Base-by-base conservation (phyloP, 2,113 vertebrate species). In the Pipa parva region DNA sequence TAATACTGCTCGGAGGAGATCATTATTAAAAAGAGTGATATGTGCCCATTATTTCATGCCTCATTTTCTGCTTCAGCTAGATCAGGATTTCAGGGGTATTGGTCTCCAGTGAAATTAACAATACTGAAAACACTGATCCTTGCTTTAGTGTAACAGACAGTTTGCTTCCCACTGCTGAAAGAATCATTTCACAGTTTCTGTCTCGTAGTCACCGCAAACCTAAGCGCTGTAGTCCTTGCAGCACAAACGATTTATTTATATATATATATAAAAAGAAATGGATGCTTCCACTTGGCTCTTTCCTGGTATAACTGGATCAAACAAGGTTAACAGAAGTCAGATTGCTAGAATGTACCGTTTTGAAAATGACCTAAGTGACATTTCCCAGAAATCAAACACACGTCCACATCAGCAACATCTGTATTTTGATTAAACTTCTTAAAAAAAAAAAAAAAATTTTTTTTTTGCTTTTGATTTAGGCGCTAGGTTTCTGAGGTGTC, bases 11-110 rank as follows among this genome's bases (percentile, higher is more conserved):
- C 70, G 1, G 4, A 71, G 74, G 77, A 80, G 72, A 75, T 79
- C 75, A 65, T 79, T 78, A 83, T 74, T 79, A 74, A 76, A 68
- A 77, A 77, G 73, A 45, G 54, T 59, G 75, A 75, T 80, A 59
- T 20, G 51, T 28, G 1, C 75, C 64, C 64, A 72, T 72, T 75
- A 64, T 79, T 83, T 75, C 76, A 77, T 81, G 74, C 55, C 66
- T 74, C 70, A 63, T 80, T 80, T 83, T 83, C 68, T 65, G 28
- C n/a, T 74, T 74, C 65, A 63, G 71, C 20, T 71, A 63, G 39
- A 52, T 55, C 63, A 60, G 60, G 66, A 59, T 77, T 77, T 76
- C 68, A 71, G 26, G 52, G 36, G 46, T 63, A 48, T 15, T 75
- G 75, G 27, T 71, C 73, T 52, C 56, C 66, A 17, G 29, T 71